These are phyloP conservation scores for Ostrea denselamellosa DNA, from an alignment of 1,140 invertebrate species.

Conservation along the genomic window DNA sequence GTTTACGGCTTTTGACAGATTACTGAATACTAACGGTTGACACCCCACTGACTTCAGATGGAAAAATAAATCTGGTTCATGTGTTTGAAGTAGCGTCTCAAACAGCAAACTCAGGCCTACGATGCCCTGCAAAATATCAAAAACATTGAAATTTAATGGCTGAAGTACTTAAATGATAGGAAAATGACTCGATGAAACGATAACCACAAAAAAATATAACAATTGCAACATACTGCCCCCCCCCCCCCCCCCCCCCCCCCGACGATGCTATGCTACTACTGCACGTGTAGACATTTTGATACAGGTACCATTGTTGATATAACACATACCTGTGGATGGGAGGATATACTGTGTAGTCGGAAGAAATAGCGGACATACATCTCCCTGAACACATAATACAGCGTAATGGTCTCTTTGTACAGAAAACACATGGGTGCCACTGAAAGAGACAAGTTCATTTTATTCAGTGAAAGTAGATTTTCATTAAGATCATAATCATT, in stretches of 20 bases:
- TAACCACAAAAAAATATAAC: no score
- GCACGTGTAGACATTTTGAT: no score
- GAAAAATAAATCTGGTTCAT: conserved; percentile 92
- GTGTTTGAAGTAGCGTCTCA: conserved; percentile 92
- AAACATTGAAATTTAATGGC: neutral
- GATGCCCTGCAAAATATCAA: conserved; percentile 74
- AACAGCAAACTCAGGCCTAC: conserved; percentile 85
- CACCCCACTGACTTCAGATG: conserved; percentile 93
- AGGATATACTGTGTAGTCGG: conserved; percentile 92
- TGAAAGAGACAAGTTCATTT: conserved; percentile 76
- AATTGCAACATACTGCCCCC: no score
- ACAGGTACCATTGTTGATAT: no score
- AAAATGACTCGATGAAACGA: no score
- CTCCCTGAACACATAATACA: conserved; percentile 94
- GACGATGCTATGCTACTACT: no score
- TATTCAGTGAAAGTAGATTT: neutral
- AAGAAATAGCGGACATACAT: conserved; percentile 96
- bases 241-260: no score
- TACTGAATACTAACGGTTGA: conserved; percentile 88
- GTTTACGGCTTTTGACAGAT: neutral
- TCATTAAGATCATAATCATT: neutral
- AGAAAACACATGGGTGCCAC: conserved; percentile 96
- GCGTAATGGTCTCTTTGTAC: conserved; percentile 90
- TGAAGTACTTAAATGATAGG: no score
- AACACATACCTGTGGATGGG: conserved; percentile 93